These are phyloP conservation scores for Cossypha niveicapilla DNA, from an alignment of 2,797 vertebrate species.

Conservation along the genomic window DNA sequence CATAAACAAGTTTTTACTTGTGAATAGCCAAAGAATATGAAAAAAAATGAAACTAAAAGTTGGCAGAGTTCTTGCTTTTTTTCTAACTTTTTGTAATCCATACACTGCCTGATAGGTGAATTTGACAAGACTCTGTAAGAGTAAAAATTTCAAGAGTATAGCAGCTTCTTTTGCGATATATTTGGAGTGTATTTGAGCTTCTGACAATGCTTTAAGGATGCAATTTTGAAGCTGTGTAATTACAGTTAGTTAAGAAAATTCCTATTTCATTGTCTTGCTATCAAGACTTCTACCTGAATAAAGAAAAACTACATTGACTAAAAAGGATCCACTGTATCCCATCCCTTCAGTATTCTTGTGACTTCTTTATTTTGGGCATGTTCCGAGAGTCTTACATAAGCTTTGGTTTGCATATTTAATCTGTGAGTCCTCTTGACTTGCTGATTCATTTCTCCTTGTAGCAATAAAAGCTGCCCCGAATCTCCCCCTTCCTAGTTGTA, in stretches of 20 bases:
- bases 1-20: not conserved
- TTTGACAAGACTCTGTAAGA: not conserved
- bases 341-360: not conserved
- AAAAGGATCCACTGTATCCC: not conserved
- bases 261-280: not conserved
- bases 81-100: not conserved
- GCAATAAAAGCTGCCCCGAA: not conserved
- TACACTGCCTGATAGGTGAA: not conserved
- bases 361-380: not conserved
- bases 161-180: not conserved
- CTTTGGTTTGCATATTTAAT: not conserved
- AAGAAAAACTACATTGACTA: not conserved
- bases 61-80: not conserved
- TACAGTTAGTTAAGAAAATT: not conserved
- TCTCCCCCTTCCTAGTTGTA: not conserved
- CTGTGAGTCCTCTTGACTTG: not conserved
- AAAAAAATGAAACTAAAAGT: not conserved
- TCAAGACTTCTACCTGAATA: not conserved
- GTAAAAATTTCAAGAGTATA: not conserved
- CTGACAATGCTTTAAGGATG: not conserved
- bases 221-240: not conserved
- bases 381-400: not conserved
- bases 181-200: not conserved
- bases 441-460: constrained; percentile 26
- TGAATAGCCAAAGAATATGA: not conserved